A percentile compares a stretch with the other conserved stretches of the same genome.
These are phyloP conservation scores for Monochamus alternatus DNA, from an alignment of 2,888 invertebrate genomes.

Conservation along the genomic window DNA sequence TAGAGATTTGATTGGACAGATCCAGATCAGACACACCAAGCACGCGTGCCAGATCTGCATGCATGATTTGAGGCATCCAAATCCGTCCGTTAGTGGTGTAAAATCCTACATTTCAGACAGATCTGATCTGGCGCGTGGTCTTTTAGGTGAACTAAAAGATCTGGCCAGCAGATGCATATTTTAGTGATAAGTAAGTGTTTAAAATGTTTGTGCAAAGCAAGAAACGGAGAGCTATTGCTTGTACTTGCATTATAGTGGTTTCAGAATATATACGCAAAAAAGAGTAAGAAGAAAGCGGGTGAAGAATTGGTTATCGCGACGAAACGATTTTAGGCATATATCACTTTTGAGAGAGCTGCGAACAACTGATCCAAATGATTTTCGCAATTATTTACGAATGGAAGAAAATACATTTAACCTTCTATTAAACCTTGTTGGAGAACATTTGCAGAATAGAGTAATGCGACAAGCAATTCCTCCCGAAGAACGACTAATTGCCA, in stretches of 20 bases:
- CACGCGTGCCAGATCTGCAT: not conserved
- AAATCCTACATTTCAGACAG: constrained; percentile 1
- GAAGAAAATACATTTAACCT: constrained; percentile 25
- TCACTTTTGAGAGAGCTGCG: constrained; percentile 27
- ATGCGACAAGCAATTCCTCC: constrained; percentile 42
- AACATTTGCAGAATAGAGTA: constrained; percentile 45
- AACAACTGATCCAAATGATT: constrained; percentile 25
- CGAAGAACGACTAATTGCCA: constrained; percentile 36
- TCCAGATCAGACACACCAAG: not conserved
- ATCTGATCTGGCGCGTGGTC: constrained; percentile 4
- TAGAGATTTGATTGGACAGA: not conserved
- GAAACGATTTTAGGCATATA: constrained; percentile 23
- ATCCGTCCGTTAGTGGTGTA: constrained; percentile 9
- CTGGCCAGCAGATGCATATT: not conserved
- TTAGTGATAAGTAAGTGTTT: constrained; percentile 7
- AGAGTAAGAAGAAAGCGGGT: constrained; percentile 21
- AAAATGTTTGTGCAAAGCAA: constrained; percentile 22
- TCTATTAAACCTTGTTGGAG: constrained; percentile 22
- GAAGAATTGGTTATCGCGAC: constrained; percentile 20
- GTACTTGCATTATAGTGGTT: constrained; percentile 16
- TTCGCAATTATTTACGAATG: constrained; percentile 34
- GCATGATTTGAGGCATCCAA: not conserved
- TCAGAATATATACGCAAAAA: constrained; percentile 22
- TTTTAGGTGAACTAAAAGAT: constrained; percentile 7
- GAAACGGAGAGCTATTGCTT: constrained; percentile 28